Evolutionary conservation across 2,113 vertebrate genomes (phyloP).

Genomic region (Cygnus buccinator): DNA sequence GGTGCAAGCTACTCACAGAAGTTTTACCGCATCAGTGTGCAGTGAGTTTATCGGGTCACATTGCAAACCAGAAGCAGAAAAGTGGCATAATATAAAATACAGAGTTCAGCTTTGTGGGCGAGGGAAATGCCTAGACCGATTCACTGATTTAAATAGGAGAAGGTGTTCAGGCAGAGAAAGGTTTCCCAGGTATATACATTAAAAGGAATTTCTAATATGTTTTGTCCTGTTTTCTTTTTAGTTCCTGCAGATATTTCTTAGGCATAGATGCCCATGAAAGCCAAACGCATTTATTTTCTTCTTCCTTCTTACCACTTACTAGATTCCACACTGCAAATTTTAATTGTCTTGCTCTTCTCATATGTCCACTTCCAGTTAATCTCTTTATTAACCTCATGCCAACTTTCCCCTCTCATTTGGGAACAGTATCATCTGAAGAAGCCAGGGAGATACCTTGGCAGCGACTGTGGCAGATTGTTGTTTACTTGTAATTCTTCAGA

Average conservation of each 20-base stretch:
- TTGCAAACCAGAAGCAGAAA: slow-evolving; percentile 11
- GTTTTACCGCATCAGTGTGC: slow-evolving; percentile 6
- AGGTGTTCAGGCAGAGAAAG: not conserved
- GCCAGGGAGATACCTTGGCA: not conserved
- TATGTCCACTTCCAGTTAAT: not conserved
- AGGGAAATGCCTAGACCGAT: not conserved
- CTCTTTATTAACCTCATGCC: not conserved
- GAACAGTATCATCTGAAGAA: not conserved
- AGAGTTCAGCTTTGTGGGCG: not conserved
- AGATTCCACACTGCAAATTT: not conserved
- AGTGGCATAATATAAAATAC: not conserved
- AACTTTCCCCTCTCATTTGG: not conserved
- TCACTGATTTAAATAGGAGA: not conserved
- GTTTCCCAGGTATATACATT: not conserved
- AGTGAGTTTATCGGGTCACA: not conserved
- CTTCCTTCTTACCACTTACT: not conserved
- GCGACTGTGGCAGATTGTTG: not conserved
- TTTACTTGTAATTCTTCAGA: not conserved
- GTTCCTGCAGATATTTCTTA: not conserved
- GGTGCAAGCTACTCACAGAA: slow-evolving; percentile 10
- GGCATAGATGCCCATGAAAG: not conserved
- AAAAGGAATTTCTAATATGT: not conserved
- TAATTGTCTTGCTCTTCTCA: not conserved
- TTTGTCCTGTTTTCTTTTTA: not conserved
- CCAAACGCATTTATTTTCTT: not conserved